Evolutionary conservation across 2,888 invertebrate genomes (phyloP).

Genomic region (Scelioninae gen. 1): DNA sequence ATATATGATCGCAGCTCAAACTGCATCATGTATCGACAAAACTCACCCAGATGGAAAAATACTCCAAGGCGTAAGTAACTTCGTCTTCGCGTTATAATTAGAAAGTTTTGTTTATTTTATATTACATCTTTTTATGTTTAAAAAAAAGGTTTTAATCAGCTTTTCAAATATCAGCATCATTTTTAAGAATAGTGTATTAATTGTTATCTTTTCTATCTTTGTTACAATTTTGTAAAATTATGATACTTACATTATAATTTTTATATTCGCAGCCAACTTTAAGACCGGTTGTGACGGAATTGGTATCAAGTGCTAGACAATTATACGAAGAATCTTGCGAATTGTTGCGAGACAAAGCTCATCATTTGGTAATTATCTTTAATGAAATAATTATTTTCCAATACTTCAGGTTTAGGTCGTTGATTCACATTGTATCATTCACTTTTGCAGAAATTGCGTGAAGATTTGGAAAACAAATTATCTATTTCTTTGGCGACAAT

Average conservation of each 20-base stretch:
- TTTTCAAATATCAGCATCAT: too few relatives aligned
- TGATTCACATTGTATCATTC: constrained; percentile 3
- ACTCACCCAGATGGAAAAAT: constrained; percentile 93
- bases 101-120: too few relatives aligned
- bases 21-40: constrained; percentile 88
- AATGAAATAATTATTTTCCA: not conserved
- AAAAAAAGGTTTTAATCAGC: too few relatives aligned
- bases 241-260: too few relatives aligned
- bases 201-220: too few relatives aligned
- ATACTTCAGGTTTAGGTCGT: not conserved
- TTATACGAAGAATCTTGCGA: constrained; percentile 90
- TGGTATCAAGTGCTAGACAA: constrained; percentile 88
- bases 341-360: constrained; percentile 88
- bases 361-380: constrained; percentile 85
- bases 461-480: constrained; percentile 89
- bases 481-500: constrained; percentile 88
- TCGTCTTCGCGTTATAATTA: too few relatives aligned
- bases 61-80: constrained; percentile 87
- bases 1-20: constrained; percentile 90
- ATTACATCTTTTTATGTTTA: too few relatives aligned
- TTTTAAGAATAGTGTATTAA: too few relatives aligned
- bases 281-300: constrained; percentile 90
- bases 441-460: constrained; percentile 86
- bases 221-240: too few relatives aligned
- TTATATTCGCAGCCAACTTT: constrained; percentile 86